Evolutionary conservation across 2,797 vertebrate genomes (phyloP).

Genomic region (Gila robusta): DNA sequence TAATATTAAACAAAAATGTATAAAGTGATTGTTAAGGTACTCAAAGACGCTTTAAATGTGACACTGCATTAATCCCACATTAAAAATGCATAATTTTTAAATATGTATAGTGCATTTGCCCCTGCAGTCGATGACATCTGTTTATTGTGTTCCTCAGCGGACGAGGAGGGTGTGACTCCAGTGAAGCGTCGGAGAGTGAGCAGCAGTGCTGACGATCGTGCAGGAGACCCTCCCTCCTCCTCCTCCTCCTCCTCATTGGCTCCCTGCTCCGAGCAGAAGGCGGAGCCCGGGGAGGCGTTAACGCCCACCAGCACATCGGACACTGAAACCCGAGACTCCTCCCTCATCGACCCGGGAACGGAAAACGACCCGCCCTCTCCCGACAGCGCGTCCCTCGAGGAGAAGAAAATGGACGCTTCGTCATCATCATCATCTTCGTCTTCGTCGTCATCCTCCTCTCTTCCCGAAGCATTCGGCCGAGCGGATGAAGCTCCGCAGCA

Average conservation of each 20-base stretch:
- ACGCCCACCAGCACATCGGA: slow-evolving; percentile 94
- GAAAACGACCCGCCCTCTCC: slow-evolving; percentile 92
- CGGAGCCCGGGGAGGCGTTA: slow-evolving; percentile 87
- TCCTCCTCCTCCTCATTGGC: slow-evolving; percentile 61
- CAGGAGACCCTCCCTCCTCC: slow-evolving; percentile 69
- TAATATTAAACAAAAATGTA: background rate
- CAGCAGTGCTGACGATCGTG: slow-evolving; percentile 89
- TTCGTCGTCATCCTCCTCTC: slow-evolving; percentile 76
- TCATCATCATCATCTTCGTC: slow-evolving; percentile 75
- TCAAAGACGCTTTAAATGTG: background rate
- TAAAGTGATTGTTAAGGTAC: no score
- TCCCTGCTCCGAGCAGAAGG: slow-evolving; percentile 79
- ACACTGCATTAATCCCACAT: background rate
- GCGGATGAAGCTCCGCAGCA: slow-evolving; percentile 64
- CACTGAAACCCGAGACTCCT: slow-evolving; percentile 96
- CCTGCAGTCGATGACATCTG: no score
- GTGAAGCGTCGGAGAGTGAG: slow-evolving; percentile 93
- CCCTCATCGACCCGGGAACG: slow-evolving; percentile 95
- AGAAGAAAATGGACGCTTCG: slow-evolving; percentile 91
- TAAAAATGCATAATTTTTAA: background rate
- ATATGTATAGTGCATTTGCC: background rate
- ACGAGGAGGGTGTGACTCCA: slow-evolving; percentile 94
- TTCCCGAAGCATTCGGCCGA: slow-evolving; percentile 72
- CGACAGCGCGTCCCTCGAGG: slow-evolving; percentile 82
- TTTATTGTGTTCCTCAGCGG: slow-evolving; percentile 65